Conservation (phyloP, 1,140 invertebrate species). For the Pissodes strobi region DNA sequence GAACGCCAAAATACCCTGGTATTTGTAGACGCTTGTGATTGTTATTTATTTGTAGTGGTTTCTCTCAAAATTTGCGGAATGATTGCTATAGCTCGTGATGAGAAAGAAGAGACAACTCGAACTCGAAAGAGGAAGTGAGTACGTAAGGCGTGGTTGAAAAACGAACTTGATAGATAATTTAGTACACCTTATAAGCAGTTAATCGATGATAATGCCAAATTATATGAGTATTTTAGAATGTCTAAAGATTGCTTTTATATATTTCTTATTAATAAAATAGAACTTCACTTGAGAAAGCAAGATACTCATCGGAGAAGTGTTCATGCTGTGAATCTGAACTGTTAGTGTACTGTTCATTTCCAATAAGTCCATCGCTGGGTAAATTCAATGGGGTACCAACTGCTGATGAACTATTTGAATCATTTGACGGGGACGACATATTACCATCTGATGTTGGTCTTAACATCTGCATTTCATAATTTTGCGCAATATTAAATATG, state of each 20-base stretch:
- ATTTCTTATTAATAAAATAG: neutral
- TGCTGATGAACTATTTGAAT: neutral
- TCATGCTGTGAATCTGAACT: neutral
- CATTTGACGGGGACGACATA: slow-evolving; percentile 43
- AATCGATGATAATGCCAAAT: neutral
- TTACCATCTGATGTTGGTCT: too few relatives aligned
- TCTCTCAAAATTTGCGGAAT: too few relatives aligned
- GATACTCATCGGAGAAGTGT: neutral
- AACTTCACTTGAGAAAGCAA: neutral
- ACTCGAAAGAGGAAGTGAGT: neutral
- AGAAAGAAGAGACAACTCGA: neutral
- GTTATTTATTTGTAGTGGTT: neutral
- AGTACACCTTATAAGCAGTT: neutral
- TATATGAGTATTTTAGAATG: neutral
- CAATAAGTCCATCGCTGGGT: neutral
- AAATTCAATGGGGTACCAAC: neutral
- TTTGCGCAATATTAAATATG: too few relatives aligned
- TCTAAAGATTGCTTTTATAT: neutral
- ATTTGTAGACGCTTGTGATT: too few relatives aligned
- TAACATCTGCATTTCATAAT: too few relatives aligned
- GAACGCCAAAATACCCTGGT: too few relatives aligned
- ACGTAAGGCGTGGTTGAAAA: neutral
- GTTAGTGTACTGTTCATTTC: neutral
- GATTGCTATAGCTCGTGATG: too few relatives aligned
- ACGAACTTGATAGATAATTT: neutral